phyloP scores from a whole-genome alignment of 2,888 invertebrate species.

The Lycophotia porphyrea region DNA sequence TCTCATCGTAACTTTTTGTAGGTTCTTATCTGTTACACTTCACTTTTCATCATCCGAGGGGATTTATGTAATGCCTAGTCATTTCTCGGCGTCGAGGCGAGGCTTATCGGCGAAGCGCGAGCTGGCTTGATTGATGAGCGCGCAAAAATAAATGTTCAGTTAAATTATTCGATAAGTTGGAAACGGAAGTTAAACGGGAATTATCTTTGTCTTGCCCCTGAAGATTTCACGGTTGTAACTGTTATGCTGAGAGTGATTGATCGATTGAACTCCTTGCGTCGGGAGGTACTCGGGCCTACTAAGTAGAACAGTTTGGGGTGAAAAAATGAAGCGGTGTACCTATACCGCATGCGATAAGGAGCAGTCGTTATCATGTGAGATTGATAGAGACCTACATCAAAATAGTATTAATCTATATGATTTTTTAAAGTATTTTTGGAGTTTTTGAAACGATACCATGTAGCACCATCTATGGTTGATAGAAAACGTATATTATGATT shows the following conservation, averaged over 20 bases:
- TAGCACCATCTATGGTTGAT: not conserved
- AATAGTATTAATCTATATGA: not conserved
- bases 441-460: not conserved
- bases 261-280: slow-evolving; percentile 76
- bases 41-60: slow-evolving; percentile 91
- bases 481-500: not conserved
- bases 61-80: slow-evolving; percentile 91
- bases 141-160: slow-evolving; percentile 91
- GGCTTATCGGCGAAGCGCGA: slow-evolving; percentile 89
- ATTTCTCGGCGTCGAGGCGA: slow-evolving; percentile 91
- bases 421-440: not conserved
- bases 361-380: slow-evolving; percentile 28
- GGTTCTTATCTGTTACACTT: slow-evolving; percentile 91
- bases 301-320: slow-evolving; percentile 59
- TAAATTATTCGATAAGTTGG: slow-evolving; percentile 91
- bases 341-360: slow-evolving; percentile 59
- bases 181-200: slow-evolving; percentile 91
- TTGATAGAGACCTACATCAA: not conserved
- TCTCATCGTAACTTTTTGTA: slow-evolving; percentile 91
- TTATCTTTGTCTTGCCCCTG: slow-evolving; percentile 90
- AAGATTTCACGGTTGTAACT: slow-evolving; percentile 89
- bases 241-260: slow-evolving; percentile 88
- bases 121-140: slow-evolving; percentile 91
- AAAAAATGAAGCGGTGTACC: slow-evolving; percentile 55
- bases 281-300: slow-evolving; percentile 52